Percentiles rank a stretch among this genome's conserved stretches.
Evolutionary conservation across 2,797 vertebrate genomes (phyloP).

Genomic region (Trachurus trachurus): DNA sequence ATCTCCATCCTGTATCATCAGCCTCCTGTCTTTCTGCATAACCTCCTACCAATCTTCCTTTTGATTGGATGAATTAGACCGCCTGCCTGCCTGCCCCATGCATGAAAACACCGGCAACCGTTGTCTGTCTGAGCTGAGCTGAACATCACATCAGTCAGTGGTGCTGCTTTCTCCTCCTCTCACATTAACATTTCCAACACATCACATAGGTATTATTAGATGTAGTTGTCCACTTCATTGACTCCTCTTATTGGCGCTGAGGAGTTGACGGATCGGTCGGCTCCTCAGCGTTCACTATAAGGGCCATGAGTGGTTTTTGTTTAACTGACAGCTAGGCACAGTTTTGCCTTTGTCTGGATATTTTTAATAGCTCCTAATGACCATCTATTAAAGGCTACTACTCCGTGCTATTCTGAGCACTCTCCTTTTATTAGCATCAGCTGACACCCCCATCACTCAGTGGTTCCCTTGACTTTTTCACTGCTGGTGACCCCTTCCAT

Average conservation of each 20-base stretch:
- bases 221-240: conserved; percentile 53
- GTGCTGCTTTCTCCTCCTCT: conserved; percentile 35
- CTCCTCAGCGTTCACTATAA: conserved; percentile 43
- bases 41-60: conserved; percentile 41
- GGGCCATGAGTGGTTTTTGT: conserved; percentile 32
- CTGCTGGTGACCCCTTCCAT: conserved; percentile 87
- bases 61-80: conserved; percentile 45
- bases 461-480: conserved; percentile 86
- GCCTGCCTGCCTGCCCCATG: conserved; percentile 3
- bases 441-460: conserved; percentile 76
- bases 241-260: conserved; percentile 45
- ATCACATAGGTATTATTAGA: conserved; percentile 55
- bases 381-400: conserved; percentile 63
- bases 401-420: conserved; percentile 62
- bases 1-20: conserved; percentile 59
- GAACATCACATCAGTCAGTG: conserved; percentile 10
- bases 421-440: conserved; percentile 66
- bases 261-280: conserved; percentile 54
- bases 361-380: conserved; percentile 77
- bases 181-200: conserved; percentile 51
- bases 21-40: conserved; percentile 42
- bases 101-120: conserved; percentile 10
- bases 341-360: conserved; percentile 67
- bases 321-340: conserved; percentile 56
- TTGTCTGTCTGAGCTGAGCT: not conserved